Percentiles rank a stretch among this genome's conserved stretches.
phyloP scores from a whole-genome alignment of 2,797 vertebrate genomes.

The Acomys russatus region DNA sequence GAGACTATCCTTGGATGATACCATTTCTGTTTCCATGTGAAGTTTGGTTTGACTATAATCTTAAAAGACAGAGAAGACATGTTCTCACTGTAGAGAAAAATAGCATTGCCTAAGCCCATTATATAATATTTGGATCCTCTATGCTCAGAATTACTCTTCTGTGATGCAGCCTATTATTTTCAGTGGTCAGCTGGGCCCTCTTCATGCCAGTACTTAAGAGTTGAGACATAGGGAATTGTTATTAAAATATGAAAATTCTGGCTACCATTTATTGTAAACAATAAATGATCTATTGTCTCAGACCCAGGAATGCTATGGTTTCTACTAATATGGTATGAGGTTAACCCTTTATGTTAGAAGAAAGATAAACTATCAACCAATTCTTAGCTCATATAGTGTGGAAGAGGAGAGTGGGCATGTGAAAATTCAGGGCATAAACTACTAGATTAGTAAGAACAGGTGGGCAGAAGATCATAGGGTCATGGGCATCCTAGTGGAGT shows the following conservation, averaged over 20 bases:
- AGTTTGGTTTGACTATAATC: conserved; percentile 10
- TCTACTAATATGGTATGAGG: neutral
- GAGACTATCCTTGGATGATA: neutral
- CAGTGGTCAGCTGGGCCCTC: neutral
- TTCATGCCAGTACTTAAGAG: neutral
- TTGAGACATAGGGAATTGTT: neutral
- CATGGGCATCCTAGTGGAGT: neutral
- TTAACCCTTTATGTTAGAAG: conserved; percentile 1
- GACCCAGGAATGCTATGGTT: conserved; percentile 10
- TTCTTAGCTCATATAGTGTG: neutral
- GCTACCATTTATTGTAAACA: neutral
- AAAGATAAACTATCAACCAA: neutral
- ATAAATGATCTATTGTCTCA: conserved; percentile 25
- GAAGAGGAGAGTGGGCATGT: neutral
- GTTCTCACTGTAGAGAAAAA: neutral
- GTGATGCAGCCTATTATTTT: neutral
- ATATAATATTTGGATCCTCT: conserved; percentile 5
- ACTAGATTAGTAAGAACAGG: neutral
- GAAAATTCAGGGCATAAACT: neutral
- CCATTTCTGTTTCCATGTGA: neutral
- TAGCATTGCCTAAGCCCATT: neutral
- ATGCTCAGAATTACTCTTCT: conserved; percentile 10
- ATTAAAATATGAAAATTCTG: conserved; percentile 31
- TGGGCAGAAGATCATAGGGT: neutral
- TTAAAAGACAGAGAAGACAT: conserved; percentile 3